Evolutionary conservation across 64 coral and sea anemone species (phyloP).

Genomic region (Stichodactyla mertensii): DNA sequence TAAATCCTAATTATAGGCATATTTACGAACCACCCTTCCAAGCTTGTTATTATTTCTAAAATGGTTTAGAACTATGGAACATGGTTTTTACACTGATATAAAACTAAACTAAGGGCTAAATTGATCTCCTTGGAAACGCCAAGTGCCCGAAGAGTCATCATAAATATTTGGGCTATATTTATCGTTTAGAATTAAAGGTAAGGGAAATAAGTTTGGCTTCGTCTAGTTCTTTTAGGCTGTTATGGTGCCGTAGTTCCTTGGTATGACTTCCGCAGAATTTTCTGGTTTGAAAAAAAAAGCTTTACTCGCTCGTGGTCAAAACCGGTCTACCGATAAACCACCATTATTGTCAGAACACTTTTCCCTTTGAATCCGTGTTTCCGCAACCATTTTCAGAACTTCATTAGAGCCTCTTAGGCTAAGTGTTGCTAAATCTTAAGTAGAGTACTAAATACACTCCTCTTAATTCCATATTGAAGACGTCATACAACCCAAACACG

Average conservation of each 20-base stretch:
- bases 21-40: neutral
- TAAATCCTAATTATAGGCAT: neutral
- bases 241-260: too few species aligned
- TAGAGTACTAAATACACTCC: neutral
- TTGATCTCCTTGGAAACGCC: neutral
- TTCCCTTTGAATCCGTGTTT: too few species aligned
- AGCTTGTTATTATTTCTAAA: neutral
- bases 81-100: neutral
- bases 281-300: neutral
- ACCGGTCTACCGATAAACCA: neutral
- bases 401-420: neutral
- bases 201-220: neutral
- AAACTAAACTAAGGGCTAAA: neutral
- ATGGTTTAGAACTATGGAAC: neutral
- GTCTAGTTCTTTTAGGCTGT: neutral
- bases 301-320: neutral
- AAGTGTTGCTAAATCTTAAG: neutral
- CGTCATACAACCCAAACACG: neutral
- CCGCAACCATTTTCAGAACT: neutral
- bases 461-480: neutral
- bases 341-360: neutral
- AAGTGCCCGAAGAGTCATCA: neutral
- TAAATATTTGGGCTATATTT: too few species aligned
- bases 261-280: neutral
- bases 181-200: too few species aligned